phyloP scores from a whole-genome alignment of 2,113 vertebrate species.

The Crotophaga sulcirostris region DNA sequence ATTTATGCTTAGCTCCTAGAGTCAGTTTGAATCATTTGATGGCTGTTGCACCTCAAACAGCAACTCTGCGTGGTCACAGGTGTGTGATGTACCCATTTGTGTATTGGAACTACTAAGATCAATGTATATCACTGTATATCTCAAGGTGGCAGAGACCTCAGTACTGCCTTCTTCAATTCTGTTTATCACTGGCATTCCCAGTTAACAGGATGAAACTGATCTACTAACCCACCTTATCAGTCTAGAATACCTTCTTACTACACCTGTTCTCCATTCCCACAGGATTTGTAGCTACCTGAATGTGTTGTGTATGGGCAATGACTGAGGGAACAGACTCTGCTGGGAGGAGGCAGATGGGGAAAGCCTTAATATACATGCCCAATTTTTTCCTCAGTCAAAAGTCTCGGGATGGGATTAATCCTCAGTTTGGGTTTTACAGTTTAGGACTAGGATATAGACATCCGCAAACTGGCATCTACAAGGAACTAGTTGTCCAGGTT shows the following conservation, averaged over 20 bases:
- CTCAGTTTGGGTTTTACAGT: not conserved
- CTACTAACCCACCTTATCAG: rapidly evolving
- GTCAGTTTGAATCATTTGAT: not conserved
- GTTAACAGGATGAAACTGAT: not conserved
- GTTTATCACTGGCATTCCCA: not conserved
- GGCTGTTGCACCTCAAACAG: not conserved
- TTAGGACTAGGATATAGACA: not conserved
- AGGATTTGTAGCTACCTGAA: not conserved
- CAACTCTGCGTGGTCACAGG: not conserved
- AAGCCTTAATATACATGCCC: not conserved
- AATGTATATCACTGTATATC: not conserved
- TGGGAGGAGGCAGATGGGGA: not conserved
- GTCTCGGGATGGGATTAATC: not conserved
- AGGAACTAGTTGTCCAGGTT: not conserved
- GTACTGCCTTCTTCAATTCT: not conserved
- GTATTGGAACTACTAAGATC: not conserved
- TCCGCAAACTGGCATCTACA: not conserved
- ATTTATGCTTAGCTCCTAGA: not conserved
- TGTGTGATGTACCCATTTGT: not conserved
- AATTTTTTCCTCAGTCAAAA: not conserved
- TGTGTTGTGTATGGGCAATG: rapidly evolving
- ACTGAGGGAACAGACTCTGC: not conserved
- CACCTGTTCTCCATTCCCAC: not conserved
- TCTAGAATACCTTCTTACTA: not conserved
- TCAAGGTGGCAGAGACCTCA: not conserved